Percentiles rank a stretch among this genome's conserved stretches.
Evolutionary conservation across 2,888 invertebrate species (phyloP).

Genomic region (Junonia oenone): DNA sequence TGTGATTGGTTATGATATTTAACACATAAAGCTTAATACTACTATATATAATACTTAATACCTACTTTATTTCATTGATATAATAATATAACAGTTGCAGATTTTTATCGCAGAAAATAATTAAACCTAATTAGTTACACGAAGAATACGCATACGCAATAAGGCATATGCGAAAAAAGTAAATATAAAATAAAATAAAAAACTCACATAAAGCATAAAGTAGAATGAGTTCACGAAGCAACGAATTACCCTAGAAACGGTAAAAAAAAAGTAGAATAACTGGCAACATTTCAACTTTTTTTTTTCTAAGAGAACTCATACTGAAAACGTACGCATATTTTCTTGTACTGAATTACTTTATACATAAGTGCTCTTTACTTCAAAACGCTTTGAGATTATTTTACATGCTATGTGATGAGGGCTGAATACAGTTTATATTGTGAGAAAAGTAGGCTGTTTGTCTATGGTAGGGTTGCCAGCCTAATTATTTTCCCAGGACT

Average conservation of each 20-base stretch:
- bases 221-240: not conserved
- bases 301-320: slow-evolving; percentile 16
- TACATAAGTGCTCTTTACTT: slow-evolving; percentile 35
- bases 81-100: too few species aligned
- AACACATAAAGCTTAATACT: too few species aligned
- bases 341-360: slow-evolving; percentile 38
- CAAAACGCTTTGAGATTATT: slow-evolving; percentile 44
- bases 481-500: too few species aligned
- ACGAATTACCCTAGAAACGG: not conserved
- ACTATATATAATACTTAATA: too few species aligned
- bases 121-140: too few species aligned
- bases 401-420: slow-evolving; percentile 42
- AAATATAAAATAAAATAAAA: not conserved
- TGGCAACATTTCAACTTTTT: slow-evolving; percentile 27
- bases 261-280: slow-evolving; percentile 9
- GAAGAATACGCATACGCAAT: too few species aligned
- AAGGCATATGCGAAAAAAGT: too few species aligned
- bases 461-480: too few species aligned
- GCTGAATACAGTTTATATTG: slow-evolving; percentile 21
- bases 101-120: too few species aligned
- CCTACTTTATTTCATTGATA: too few species aligned
- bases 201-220: not conserved
- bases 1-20: too few species aligned
- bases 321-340: slow-evolving; percentile 34
- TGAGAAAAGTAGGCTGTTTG: slow-evolving; percentile 28